These are phyloP conservation scores for Pygoscelis adeliae DNA, from an alignment of 2,113 vertebrate species.

Conservation along the genomic window DNA sequence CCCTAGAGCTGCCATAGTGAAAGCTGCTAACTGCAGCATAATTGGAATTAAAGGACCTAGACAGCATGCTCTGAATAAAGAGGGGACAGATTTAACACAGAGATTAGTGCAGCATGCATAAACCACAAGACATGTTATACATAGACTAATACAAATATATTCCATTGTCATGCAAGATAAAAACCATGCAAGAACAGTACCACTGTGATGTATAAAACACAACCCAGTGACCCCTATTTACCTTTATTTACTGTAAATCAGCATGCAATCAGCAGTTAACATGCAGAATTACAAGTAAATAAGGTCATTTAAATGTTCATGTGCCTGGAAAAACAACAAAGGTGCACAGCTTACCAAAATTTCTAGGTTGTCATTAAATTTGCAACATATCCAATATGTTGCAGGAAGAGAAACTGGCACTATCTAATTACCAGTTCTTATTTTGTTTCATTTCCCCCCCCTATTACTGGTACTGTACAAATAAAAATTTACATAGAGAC, in stretches of 20 bases:
- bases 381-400: neutral
- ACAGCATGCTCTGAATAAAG: slow-evolving; percentile 94
- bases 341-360: neutral
- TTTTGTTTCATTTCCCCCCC: neutral
- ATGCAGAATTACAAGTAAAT: slow-evolving; percentile 67
- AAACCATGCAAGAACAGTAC: slow-evolving; percentile 46
- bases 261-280: slow-evolving; percentile 36
- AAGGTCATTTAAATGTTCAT: slow-evolving; percentile 24
- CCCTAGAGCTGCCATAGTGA: slow-evolving; percentile 94
- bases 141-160: slow-evolving; percentile 62
- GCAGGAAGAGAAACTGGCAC: neutral
- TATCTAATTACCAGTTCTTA: neutral
- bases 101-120: slow-evolving; percentile 74
- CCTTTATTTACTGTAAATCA: slow-evolving; percentile 57
- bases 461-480: neutral
- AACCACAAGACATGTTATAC: slow-evolving; percentile 68
- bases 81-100: slow-evolving; percentile 85
- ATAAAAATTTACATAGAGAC: neutral
- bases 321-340: slow-evolving; percentile 11
- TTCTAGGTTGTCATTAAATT: neutral
- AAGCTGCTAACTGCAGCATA: slow-evolving; percentile 88
- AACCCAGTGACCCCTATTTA: neutral
- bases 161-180: slow-evolving; percentile 66
- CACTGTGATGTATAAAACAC: slow-evolving; percentile 26
- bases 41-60: slow-evolving; percentile 96